These are phyloP conservation scores for Misgurnus anguillicaudatus DNA, from an alignment of 2,113 vertebrate genomes.

Conservation along the genomic window DNA sequence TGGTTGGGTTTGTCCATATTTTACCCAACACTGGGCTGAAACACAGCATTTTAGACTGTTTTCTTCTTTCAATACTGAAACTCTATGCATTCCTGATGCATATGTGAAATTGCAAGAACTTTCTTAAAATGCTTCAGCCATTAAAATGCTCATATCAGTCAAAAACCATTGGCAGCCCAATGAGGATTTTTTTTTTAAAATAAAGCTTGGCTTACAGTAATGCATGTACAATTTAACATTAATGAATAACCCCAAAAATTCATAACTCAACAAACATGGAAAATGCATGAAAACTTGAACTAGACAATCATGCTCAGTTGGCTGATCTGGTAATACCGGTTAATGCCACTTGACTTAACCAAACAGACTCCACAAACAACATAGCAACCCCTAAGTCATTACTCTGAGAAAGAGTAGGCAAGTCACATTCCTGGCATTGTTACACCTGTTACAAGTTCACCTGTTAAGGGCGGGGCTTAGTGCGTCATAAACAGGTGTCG, in stretches of 20 bases:
- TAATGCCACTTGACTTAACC: background rate
- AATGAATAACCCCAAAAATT: too few relatives aligned
- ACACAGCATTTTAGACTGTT: too few relatives aligned
- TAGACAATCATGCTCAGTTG: background rate
- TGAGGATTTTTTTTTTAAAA: too few relatives aligned
- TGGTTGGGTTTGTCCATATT: too few relatives aligned
- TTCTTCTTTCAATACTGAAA: too few relatives aligned
- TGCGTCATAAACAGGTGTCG: slow-evolving; percentile 38
- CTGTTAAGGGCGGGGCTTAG: slow-evolving; percentile 26
- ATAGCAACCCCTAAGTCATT: slow-evolving; percentile 6
- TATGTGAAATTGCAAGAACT: background rate
- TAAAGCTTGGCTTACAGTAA: too few relatives aligned
- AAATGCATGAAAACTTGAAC: background rate
- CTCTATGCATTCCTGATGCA: too few relatives aligned
- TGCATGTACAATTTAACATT: background rate
- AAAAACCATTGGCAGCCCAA: too few relatives aligned
- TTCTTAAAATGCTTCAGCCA: too few relatives aligned
- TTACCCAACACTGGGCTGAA: too few relatives aligned
- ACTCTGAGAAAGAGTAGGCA: slow-evolving; percentile 5
- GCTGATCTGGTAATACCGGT: background rate
- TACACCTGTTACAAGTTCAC: slow-evolving; percentile 32
- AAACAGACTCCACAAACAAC: background rate
- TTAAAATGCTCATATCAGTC: background rate
- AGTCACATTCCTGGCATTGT: slow-evolving; percentile 39
- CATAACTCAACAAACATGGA: background rate